Percentiles rank a stretch among this genome's conserved stretches.
Evolutionary conservation across 2,113 vertebrate species (phyloP).

Genomic region (Garra rufa): DNA sequence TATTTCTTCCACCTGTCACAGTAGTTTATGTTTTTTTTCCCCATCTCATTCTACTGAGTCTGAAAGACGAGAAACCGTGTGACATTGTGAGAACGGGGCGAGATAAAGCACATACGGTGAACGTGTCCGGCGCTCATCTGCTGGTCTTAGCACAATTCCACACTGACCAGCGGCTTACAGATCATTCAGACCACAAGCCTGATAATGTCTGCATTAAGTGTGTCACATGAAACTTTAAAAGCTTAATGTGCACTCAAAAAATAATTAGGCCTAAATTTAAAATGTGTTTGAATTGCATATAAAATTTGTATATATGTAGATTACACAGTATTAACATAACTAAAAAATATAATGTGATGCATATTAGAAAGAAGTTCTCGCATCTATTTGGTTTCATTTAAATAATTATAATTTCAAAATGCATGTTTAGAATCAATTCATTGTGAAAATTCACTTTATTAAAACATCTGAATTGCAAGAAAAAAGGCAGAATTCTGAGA

Average conservation of each 20-base stretch:
- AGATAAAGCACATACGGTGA: not conserved
- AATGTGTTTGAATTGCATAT: not conserved
- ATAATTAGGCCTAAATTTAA: not conserved
- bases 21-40: not conserved
- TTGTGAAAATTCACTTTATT: not conserved
- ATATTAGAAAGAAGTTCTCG: too few relatives aligned
- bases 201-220: not conserved
- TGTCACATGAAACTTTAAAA: not conserved
- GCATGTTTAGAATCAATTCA: not conserved
- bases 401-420: not conserved
- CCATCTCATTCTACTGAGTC: not conserved
- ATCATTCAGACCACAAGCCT: not conserved
- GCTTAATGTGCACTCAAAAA: not conserved
- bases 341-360: not conserved
- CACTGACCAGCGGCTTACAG: not conserved
- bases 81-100: not conserved
- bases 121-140: not conserved
- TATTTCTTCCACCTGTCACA: conserved; percentile 2
- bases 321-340: not conserved
- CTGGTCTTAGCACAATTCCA: conserved; percentile 2
- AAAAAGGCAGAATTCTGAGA: too few relatives aligned
- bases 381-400: not conserved
- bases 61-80: not conserved
- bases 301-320: not conserved
- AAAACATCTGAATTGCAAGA: too few relatives aligned